Percentiles rank a stretch among this genome's conserved stretches.
Evolutionary conservation across 1,140 invertebrate species (phyloP).

Genomic region (Bilobella aurantiaca): DNA sequence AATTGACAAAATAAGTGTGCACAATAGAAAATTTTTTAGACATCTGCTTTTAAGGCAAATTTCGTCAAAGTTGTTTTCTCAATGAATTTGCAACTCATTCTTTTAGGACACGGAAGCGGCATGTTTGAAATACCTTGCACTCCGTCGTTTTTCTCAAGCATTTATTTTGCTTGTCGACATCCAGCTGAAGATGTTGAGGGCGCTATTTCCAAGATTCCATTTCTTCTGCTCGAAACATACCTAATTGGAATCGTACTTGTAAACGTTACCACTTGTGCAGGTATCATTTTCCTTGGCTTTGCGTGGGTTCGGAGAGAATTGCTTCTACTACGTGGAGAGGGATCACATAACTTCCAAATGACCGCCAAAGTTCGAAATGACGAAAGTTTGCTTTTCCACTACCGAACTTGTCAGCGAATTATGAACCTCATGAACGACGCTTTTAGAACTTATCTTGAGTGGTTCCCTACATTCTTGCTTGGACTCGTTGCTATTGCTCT

Average conservation of each 20-base stretch:
- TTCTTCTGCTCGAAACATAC: slow-evolving; percentile 5
- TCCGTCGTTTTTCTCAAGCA: not conserved
- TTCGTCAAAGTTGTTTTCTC: not conserved
- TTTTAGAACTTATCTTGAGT: not conserved
- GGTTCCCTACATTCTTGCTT: not conserved
- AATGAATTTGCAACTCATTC: not conserved
- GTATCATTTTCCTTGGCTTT: not conserved
- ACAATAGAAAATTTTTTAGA: too few species aligned
- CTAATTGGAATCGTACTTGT: not conserved
- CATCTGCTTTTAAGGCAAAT: too few species aligned
- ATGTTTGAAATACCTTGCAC: not conserved
- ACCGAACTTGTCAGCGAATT: not conserved
- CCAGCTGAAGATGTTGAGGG: not conserved
- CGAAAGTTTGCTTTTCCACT: not conserved
- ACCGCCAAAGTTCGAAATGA: too few species aligned
- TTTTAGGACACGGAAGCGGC: not conserved
- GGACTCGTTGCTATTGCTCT: not conserved
- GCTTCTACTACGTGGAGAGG: not conserved
- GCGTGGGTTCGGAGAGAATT: not conserved
- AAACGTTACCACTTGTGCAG: not conserved
- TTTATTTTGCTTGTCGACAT: not conserved
- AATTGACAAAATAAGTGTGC: too few species aligned
- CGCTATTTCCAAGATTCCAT: not conserved
- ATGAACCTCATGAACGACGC: not conserved
- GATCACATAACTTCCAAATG: not conserved